phyloP scores from a whole-genome alignment of 2,797 vertebrate species.

The Chelmon rostratus region DNA sequence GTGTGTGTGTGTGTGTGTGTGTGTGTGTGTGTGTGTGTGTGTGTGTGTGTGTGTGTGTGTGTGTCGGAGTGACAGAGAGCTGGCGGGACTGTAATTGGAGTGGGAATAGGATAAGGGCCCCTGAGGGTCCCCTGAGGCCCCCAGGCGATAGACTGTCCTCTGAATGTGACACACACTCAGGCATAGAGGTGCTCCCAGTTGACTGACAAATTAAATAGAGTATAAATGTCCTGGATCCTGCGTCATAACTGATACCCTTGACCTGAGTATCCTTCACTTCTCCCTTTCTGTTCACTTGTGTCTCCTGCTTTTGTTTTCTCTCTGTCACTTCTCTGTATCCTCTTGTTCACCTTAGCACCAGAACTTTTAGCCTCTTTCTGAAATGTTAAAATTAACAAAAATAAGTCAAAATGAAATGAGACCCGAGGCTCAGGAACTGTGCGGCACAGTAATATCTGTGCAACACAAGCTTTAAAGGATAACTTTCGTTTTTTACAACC shows the following conservation, averaged over 20 bases:
- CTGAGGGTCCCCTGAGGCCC: constrained; percentile 63
- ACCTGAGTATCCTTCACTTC: constrained; percentile 47
- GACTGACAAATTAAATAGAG: constrained; percentile 62
- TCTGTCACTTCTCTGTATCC: neutral
- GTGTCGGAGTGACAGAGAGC: constrained; percentile 33
- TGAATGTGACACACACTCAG: constrained; percentile 55
- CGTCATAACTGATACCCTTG: constrained; percentile 53
- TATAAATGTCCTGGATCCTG: constrained; percentile 61
- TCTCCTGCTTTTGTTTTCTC: constrained; percentile 3
- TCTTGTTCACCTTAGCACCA: neutral
- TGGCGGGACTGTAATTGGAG: constrained; percentile 72
- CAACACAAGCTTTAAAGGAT: neutral
- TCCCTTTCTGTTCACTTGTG: constrained; percentile 8
- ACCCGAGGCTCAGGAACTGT: neutral
- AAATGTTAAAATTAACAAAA: neutral
- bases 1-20: constrained; percentile 29
- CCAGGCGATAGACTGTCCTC: constrained; percentile 67
- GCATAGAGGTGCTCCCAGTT: constrained; percentile 37
- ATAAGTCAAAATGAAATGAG: neutral
- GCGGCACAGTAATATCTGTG: neutral
- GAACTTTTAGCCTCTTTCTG: neutral
- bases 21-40: constrained; percentile 20
- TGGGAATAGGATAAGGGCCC: constrained; percentile 68
- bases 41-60: constrained; percentile 24
- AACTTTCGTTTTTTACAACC: no score